Evolutionary conservation across 2,797 vertebrate genomes (phyloP), one percentile per base, ranked within the genome.

Genomic region (Philypnodon macrostomus): DNA sequence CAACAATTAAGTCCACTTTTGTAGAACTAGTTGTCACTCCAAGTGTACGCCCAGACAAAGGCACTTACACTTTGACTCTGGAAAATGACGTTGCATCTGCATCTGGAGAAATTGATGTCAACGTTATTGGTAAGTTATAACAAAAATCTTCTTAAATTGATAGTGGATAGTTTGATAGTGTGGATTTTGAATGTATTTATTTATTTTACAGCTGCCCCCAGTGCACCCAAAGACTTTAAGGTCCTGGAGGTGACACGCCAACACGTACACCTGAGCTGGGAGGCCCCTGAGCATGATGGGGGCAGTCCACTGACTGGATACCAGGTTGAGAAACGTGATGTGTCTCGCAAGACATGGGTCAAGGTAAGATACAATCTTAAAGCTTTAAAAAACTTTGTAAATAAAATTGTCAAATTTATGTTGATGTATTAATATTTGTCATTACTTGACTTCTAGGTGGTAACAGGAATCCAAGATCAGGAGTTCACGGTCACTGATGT

Each of bases 221-320:
- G 95, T 79, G 93, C 95, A 63, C 97, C 97, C 12, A 98, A 90
- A 73, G 97, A 98, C 72, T 89, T 98, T 46, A 97, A 96, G 79
- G 93, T 92, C 63, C 75, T 90, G 27, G 97, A 98, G 9, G 80
- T 99, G 63, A 91, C 91, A 36, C 91, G 77, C 35, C 92, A 80
- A 35, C 91, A 96, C 4, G 96, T 97, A 29, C 95, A 96, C 67
- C 55, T 98, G 24, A 94, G 95, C 78, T 99, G 97, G 97, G 97
- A 99, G 69, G 82, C 89, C 47, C 97, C 97, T 10, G 97, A 98
- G 42, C 93, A 96, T 17, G 95, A 99, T 55, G 97, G 97, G 74
- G 97, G 96, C 80, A 98, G 94, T 80, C 95, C 95, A 33, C 67
- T 99, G 47, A 98, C 88, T 19, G 92, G 94, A 57, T 99, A 96